These are phyloP conservation scores for Drosophila glabriapex DNA, from an alignment of 2,888 invertebrate genomes.

Conservation along the genomic window DNA sequence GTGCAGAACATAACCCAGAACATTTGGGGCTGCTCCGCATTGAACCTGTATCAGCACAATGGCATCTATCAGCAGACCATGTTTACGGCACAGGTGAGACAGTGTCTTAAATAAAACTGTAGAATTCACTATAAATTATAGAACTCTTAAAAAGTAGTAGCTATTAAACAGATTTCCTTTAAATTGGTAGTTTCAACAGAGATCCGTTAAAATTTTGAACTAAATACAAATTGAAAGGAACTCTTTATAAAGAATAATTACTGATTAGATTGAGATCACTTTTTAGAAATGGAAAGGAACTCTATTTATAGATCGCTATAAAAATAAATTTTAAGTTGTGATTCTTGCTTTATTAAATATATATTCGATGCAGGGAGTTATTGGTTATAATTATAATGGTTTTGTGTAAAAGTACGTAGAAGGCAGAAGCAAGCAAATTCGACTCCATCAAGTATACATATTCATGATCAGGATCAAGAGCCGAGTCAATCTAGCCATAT, in stretches of 20 bases:
- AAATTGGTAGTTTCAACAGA: not conserved
- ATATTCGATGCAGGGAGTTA: not conserved
- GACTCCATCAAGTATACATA: not conserved
- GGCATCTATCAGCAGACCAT: slow-evolving; percentile 90
- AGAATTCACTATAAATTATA: not conserved
- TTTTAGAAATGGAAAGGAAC: not conserved
- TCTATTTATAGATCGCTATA: no score
- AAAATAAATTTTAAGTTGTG: not conserved
- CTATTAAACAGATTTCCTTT: no score
- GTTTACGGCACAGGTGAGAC: slow-evolving; percentile 90
- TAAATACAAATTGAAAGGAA: not conserved
- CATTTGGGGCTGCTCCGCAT: slow-evolving; percentile 87
- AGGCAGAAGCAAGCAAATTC: no score
- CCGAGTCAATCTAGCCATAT: no score
- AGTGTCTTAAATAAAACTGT: not conserved
- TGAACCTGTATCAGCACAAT: slow-evolving; percentile 88
- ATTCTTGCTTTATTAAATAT: not conserved
- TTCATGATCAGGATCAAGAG: not conserved
- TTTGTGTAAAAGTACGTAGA: not conserved
- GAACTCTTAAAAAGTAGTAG: not conserved
- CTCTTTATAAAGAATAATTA: not conserved
- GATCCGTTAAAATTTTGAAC: not conserved
- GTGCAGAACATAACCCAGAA: slow-evolving; percentile 79
- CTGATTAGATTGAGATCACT: not conserved
- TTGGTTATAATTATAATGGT: no score